These are phyloP conservation scores for Saiga tatarica DNA, from an alignment of 2,113 vertebrate species.

Conservation along the genomic window DNA sequence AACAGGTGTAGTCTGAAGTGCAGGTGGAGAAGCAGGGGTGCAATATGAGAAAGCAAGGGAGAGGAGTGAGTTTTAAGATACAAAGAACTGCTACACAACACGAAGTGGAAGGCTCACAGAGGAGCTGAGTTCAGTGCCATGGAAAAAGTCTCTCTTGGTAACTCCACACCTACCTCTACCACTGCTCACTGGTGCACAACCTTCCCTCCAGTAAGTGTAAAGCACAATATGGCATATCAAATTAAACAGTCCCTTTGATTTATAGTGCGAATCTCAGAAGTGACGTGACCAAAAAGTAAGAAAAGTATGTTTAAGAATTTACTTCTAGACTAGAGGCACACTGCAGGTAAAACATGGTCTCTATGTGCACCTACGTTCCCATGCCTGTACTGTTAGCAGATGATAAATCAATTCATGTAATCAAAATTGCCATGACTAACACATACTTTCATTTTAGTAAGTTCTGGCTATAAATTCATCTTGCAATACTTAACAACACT, in stretches of 20 bases:
- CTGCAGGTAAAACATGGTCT: not conserved
- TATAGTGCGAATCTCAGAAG: not conserved
- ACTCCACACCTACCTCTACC: not conserved
- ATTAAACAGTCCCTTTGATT: not conserved
- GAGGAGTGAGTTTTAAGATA: not conserved
- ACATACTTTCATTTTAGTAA: not conserved
- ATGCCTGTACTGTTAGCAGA: not conserved
- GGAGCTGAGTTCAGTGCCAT: not conserved
- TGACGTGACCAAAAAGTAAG: not conserved
- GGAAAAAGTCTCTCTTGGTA: not conserved
- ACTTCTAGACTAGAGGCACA: not conserved
- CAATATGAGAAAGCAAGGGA: not conserved
- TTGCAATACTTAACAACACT: not conserved
- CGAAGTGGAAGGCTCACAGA: not conserved
- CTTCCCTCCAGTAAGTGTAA: not conserved
- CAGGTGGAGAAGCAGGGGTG: not conserved
- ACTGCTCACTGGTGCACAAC: not conserved
- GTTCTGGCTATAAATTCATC: not conserved
- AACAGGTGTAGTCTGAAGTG: not conserved
- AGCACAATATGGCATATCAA: not conserved
- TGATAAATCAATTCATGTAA: not conserved
- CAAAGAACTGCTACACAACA: not conserved
- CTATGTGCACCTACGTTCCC: not conserved
- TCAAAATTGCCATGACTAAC: not conserved
- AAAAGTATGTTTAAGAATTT: not conserved